phyloP scores from a whole-genome alignment of 2,797 vertebrate genomes.

The Percopsis omiscomaycus region DNA sequence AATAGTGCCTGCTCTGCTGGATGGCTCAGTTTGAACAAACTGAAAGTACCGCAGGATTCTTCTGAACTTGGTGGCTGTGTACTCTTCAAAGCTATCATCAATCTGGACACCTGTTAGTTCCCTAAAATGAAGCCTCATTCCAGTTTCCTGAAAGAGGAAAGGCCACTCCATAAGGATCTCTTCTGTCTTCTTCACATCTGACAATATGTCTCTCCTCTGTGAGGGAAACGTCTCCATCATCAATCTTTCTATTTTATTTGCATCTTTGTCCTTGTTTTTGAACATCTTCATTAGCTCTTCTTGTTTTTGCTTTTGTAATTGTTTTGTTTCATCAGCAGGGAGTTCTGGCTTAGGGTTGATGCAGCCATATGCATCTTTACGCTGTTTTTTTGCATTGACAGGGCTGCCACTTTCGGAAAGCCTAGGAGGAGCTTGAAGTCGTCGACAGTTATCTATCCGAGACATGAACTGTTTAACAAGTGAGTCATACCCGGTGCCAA shows the following conservation, averaged over 20 bases:
- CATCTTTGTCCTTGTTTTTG: constrained; percentile 18
- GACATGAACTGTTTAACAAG: constrained; percentile 12
- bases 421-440: constrained; percentile 7
- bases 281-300: constrained; percentile 12
- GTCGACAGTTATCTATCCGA: constrained; percentile 4
- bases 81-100: constrained; percentile 31
- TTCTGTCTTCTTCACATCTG: constrained; percentile 9
- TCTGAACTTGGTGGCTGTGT: constrained; percentile 22
- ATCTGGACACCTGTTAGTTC: constrained; percentile 34
- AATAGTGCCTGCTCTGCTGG: constrained; percentile 23
- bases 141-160: constrained; percentile 29
- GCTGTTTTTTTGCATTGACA: neutral
- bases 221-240: constrained; percentile 7
- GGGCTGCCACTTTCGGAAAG: constrained; percentile 1
- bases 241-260: constrained; percentile 2
- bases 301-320: constrained; percentile 17
- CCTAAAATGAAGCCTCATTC: constrained; percentile 41
- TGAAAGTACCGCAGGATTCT: constrained; percentile 39
- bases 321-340: constrained; percentile 4
- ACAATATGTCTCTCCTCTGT: constrained; percentile 11
- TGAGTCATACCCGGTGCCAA: constrained; percentile 26
- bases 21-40: constrained; percentile 30
- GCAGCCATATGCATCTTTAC: constrained; percentile 15
- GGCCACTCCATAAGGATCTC: constrained; percentile 28
- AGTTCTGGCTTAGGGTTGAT: constrained; percentile 12